Evolutionary conservation across 1,140 invertebrate genomes (phyloP), one percentile per base, ranked within the genome.

Genomic region (Eriocheir sinensis): DNA sequence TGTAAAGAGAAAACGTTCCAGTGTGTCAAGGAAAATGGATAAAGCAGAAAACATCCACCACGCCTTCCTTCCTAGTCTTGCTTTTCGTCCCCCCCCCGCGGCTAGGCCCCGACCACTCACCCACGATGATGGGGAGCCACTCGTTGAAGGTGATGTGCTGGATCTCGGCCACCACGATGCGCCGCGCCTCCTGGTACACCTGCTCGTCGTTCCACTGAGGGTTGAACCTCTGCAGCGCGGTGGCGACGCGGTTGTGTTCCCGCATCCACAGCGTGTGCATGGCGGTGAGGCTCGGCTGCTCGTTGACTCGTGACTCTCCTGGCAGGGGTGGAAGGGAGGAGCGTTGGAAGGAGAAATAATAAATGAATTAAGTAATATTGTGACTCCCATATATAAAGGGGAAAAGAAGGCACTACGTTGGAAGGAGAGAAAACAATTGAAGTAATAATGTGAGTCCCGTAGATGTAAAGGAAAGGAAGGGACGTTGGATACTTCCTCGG

Each of bases 191-290:
- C 96, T 98, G 97, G 95, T 96, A 98, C 0, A 97, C 86, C 15
- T 60, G 98, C 96, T 99, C 98, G 96, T 99, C 98, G 95, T 98
- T 98, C 98, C 98, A 99, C 96, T 98, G 98, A 0, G 98, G 97
- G 97, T 99, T 99, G 12, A 99, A 96, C 36, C 97, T 97, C 6
- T 97, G 97, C 60, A 99, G 97, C 95, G 98, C 97, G 89, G 97
- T 97, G 27, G 96, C 96, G 17, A 96, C 90, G n/a, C 93, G 98
- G 97, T 99, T 99, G 96, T 99, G 99, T 93, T 97, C 96, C 53
- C 97, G 93, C 85, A 97, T 95, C 97, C 97, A 97, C 30, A 97
- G 79, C 3, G 97, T 97, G 96, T 98, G 97, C 96, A 97, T 97
- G n/a, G 97, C 96, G 3, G 97, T 97, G n/a, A 98, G 96, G 30